These are phyloP conservation scores for Petrolisthes cinctipes DNA, from an alignment of 2,888 invertebrate species.

Conservation along the genomic window DNA sequence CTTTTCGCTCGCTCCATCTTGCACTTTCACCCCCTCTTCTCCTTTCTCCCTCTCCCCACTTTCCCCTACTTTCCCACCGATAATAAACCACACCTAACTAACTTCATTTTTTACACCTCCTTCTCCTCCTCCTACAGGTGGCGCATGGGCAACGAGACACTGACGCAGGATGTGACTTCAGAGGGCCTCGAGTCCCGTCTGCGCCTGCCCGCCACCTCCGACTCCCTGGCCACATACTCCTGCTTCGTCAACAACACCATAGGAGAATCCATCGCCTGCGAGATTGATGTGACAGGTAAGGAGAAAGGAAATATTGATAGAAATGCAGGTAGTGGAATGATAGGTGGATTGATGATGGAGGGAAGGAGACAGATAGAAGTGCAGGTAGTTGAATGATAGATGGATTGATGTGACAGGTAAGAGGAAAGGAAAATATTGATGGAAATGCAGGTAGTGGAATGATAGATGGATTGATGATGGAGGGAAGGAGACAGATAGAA, in stretches of 20 bases:
- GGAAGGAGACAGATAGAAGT: background rate
- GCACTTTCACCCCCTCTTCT: background rate
- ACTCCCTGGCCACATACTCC: constrained; percentile 82
- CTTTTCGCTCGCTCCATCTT: background rate
- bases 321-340: background rate
- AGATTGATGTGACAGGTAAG: constrained; percentile 73
- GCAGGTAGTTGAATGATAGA: background rate
- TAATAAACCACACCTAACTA: background rate
- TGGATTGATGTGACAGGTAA: background rate
- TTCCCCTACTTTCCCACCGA: background rate
- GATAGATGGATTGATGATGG: background rate
- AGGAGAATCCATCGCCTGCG: constrained; percentile 76
- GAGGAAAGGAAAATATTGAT: background rate
- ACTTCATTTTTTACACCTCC: background rate
- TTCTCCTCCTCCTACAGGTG: constrained; percentile 73
- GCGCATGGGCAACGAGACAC: constrained; percentile 83
- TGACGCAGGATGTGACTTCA: constrained; percentile 77
- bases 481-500: too few species aligned
- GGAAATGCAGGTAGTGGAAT: background rate
- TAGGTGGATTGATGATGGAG: background rate
- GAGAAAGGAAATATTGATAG: background rate
- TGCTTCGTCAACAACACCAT: constrained; percentile 89
- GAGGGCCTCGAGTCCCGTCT: constrained; percentile 76
- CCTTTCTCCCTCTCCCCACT: background rate
- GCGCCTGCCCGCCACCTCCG: constrained; percentile 75